Conservation (phyloP, 2,888 invertebrate genomes). For the Pristionchus entomophagus region DNA sequence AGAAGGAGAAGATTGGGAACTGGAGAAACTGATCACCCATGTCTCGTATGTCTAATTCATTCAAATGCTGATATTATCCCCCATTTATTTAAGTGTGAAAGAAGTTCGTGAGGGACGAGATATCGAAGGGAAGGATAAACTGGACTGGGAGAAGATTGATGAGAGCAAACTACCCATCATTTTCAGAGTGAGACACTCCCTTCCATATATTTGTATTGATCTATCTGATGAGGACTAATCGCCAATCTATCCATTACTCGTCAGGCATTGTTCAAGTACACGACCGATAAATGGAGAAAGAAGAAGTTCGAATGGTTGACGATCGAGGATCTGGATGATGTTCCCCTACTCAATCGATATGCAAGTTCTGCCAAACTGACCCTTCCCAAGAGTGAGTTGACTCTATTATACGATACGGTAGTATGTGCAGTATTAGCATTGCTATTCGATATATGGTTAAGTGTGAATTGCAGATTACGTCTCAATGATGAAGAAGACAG, state of each 20-base stretch:
- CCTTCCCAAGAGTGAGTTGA: not conserved
- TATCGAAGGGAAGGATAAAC: not conserved
- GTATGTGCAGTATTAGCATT: too few species aligned
- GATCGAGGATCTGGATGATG: not conserved
- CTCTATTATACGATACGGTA: not conserved
- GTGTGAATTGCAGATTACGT: not conserved
- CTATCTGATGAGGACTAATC: too few species aligned
- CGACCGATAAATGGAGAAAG: not conserved
- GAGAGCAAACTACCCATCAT: not conserved
- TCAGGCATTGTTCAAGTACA: not conserved
- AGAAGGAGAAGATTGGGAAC: not conserved
- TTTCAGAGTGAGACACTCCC: not conserved
- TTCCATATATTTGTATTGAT: not conserved
- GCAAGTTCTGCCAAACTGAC: not conserved
- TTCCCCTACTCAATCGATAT: not conserved
- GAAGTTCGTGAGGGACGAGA: not conserved
- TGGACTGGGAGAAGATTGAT: not conserved
- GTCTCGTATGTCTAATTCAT: not conserved
- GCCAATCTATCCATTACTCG: not conserved
- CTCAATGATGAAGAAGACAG: constrained; percentile 7
- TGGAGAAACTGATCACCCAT: not conserved
- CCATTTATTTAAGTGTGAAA: not conserved
- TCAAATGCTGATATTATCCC: too few species aligned
- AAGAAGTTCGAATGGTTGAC: not conserved
- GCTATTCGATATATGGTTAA: not conserved